Percentiles rank a stretch among this genome's conserved stretches.
Evolutionary conservation across 2,888 invertebrate genomes (phyloP).

Genomic region (Aspidiotus rigidus): DNA sequence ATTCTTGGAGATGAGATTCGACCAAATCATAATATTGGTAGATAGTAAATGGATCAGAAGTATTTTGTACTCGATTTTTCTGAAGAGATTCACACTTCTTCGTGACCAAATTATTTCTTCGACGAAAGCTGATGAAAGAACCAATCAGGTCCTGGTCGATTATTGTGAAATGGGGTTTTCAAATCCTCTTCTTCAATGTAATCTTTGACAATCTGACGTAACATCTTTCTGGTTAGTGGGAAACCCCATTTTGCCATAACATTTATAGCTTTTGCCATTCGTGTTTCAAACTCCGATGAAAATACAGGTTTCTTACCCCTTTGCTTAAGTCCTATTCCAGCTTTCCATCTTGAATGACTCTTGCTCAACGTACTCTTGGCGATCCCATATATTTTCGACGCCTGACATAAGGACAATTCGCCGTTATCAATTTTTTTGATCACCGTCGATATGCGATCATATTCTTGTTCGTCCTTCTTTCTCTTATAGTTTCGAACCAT

Average conservation of each 20-base stretch:
- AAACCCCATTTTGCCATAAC: not conserved
- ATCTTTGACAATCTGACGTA: not conserved
- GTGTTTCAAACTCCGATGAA: not conserved
- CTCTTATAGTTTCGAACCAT: not conserved
- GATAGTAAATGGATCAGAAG: not conserved
- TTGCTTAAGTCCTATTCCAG: not conserved
- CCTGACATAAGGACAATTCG: not conserved
- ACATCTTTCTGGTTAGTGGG: not conserved
- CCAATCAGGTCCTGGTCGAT: not conserved
- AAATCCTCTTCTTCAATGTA: not conserved
- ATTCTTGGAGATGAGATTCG: not conserved
- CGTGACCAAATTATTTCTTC: not conserved
- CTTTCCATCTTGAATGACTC: not conserved
- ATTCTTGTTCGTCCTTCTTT: not conserved
- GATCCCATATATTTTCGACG: not conserved
- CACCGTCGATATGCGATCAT: not conserved
- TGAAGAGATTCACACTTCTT: not conserved
- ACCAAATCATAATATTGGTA: not conserved
- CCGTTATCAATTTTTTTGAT: not conserved
- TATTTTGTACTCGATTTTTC: not conserved
- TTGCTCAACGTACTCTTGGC: not conserved
- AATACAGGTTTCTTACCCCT: not conserved
- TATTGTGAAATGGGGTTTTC: not conserved
- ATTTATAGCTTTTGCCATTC: not conserved
- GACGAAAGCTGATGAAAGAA: not conserved